Evolutionary conservation across 2,113 vertebrate species (phyloP).

Genomic region (Thamnophis sirtalis): DNA sequence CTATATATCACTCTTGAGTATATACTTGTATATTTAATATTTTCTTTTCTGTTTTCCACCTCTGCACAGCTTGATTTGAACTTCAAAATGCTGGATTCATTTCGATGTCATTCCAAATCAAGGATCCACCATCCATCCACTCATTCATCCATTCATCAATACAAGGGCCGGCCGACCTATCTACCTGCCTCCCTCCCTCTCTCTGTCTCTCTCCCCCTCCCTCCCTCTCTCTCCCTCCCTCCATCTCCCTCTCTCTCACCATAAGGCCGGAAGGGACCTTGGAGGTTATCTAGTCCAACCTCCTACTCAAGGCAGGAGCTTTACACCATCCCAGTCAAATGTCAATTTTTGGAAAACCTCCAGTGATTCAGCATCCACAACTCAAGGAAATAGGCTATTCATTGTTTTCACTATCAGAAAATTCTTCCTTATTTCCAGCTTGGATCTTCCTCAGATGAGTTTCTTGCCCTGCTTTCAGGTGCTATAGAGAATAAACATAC

Average conservation of each 20-base stretch:
- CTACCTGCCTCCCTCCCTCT: too few relatives aligned
- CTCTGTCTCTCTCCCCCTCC: too few relatives aligned
- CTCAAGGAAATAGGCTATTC: not conserved
- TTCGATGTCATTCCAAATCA: not conserved
- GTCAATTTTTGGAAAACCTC: not conserved
- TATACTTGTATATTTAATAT: too few relatives aligned
- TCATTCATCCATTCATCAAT: not conserved
- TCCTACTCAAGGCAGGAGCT: not conserved
- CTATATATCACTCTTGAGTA: too few relatives aligned
- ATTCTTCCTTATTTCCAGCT: not conserved
- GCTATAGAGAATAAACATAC: not conserved
- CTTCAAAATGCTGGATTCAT: not conserved
- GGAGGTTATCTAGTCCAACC: not conserved
- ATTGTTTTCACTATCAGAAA: not conserved
- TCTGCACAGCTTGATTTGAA: too few relatives aligned
- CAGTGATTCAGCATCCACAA: not conserved
- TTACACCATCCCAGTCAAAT: not conserved
- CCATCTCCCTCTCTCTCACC: too few relatives aligned
- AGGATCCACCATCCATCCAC: not conserved
- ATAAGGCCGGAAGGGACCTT: not conserved
- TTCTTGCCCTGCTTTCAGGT: not conserved
- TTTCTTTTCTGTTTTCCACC: too few relatives aligned
- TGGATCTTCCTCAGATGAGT: not conserved
- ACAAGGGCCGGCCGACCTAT: not conserved
- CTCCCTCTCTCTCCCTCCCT: too few relatives aligned